These are phyloP conservation scores for Ammodytes marinus DNA, from an alignment of 2,113 vertebrate species.

Conservation along the genomic window DNA sequence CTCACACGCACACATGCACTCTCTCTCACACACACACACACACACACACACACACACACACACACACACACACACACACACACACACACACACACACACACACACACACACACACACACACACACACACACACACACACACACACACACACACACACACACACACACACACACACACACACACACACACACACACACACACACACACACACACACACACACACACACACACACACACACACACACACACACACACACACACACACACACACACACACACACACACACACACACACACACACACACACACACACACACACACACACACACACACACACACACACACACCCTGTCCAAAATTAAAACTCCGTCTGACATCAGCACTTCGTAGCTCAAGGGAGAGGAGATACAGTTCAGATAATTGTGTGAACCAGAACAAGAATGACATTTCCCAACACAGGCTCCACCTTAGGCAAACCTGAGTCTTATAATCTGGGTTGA, in stretches of 20 bases:
- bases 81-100: constrained; percentile 7
- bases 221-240: not conserved
- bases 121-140: constrained; percentile 7
- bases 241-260: constrained; percentile 9
- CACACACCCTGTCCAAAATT: constrained; percentile 26
- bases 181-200: not conserved
- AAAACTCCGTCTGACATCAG: constrained; percentile 47
- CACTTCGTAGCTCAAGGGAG: constrained; percentile 49
- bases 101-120: not conserved
- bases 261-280: not conserved
- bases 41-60: not conserved
- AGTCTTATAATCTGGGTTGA: constrained; percentile 34
- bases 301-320: constrained; percentile 6
- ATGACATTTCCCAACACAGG: constrained; percentile 28
- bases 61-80: constrained; percentile 7
- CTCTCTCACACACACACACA: too few relatives aligned
- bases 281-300: not conserved
- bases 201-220: too few relatives aligned
- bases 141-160: constrained; percentile 19
- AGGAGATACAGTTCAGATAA: constrained; percentile 28
- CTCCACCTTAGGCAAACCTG: constrained; percentile 50
- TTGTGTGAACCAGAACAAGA: constrained; percentile 37
- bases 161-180: constrained; percentile 22
- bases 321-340: constrained; percentile 17
- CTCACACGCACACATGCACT: too few relatives aligned